A percentile compares a stretch with the other conserved stretches of the same genome.
Evolutionary conservation across 2,113 vertebrate species (phyloP).

Genomic region (Melanotaenia duboulayi): DNA sequence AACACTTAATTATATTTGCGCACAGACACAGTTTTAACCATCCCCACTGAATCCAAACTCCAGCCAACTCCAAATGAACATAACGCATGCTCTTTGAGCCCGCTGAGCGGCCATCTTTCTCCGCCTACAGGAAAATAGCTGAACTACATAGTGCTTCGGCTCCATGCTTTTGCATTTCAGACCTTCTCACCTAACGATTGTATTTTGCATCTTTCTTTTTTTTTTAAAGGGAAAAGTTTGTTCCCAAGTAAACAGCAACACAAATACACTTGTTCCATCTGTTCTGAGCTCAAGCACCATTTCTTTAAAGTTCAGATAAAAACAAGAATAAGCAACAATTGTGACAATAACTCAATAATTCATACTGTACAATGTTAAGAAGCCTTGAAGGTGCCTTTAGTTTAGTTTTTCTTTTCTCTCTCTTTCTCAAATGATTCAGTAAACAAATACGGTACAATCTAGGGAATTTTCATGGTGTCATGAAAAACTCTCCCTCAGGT

Average conservation of each 20-base stretch:
- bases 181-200: conserved; percentile 51
- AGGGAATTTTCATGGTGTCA: conserved; percentile 31
- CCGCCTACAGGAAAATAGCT: conserved; percentile 52
- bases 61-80: conserved; percentile 45
- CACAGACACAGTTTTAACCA: conserved; percentile 27
- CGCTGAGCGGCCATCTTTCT: conserved; percentile 18
- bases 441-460: conserved; percentile 68
- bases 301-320: conserved; percentile 45
- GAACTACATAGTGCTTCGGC: conserved; percentile 59
- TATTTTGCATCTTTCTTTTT: conserved; percentile 68
- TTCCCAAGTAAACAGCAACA: conserved; percentile 53
- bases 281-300: conserved; percentile 53
- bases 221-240: conserved; percentile 7
- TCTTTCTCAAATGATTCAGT: conserved; percentile 34
- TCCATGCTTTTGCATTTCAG: conserved; percentile 56
- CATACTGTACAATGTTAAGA: conserved; percentile 63
- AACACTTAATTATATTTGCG: conserved; percentile 28
- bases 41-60: conserved; percentile 34
- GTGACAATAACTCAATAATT: conserved; percentile 33
- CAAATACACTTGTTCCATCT: conserved; percentile 47
- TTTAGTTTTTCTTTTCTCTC: conserved; percentile 26
- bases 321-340: conserved; percentile 38
- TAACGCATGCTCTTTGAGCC: conserved; percentile 34
- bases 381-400: conserved; percentile 63
- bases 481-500: conserved; percentile 39